Conservation (phyloP, 2,888 invertebrate species). For the Caenorhabditis panamensis region DNA sequence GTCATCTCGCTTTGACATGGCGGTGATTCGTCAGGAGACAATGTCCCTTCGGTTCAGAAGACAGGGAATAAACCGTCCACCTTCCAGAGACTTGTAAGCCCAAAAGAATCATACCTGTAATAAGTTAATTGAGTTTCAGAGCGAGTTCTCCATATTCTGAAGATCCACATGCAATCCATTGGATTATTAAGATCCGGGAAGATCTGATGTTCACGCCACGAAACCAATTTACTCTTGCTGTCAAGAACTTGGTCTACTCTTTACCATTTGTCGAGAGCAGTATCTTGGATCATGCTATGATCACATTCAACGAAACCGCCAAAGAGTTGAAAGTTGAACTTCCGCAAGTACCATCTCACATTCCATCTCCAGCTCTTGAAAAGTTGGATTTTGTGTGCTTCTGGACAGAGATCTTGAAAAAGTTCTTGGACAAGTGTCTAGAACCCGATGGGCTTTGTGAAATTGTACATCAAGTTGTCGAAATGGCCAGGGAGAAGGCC, state of each 20-base stretch:
- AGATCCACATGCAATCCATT: conserved; percentile 7
- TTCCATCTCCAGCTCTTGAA: conserved; percentile 56
- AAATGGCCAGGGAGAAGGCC: not conserved
- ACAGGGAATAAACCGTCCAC: not conserved
- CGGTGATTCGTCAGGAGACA: not conserved
- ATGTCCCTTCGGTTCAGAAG: not conserved
- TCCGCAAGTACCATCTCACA: conserved; percentile 28
- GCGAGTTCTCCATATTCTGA: not conserved
- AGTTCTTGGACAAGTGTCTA: conserved; percentile 8
- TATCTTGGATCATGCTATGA: not conserved
- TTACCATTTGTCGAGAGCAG: not conserved
- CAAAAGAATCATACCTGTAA: not conserved
- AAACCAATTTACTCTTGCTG: not conserved
- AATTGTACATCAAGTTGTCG: conserved; percentile 14
- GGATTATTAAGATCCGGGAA: conserved; percentile 10
- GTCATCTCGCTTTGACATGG: not conserved
- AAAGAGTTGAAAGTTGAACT: conserved; percentile 5
- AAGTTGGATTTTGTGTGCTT: conserved; percentile 39
- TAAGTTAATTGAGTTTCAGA: conserved; percentile 4
- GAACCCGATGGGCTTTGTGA: conserved; percentile 30
- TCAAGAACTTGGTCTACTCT: not conserved
- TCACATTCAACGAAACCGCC: not conserved
- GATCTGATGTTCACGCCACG: not conserved
- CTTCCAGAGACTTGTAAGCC: not conserved
- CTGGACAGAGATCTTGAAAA: conserved; percentile 21